phyloP scores from a whole-genome alignment of 2,113 vertebrate species.

The Pterocles burchelli region DNA sequence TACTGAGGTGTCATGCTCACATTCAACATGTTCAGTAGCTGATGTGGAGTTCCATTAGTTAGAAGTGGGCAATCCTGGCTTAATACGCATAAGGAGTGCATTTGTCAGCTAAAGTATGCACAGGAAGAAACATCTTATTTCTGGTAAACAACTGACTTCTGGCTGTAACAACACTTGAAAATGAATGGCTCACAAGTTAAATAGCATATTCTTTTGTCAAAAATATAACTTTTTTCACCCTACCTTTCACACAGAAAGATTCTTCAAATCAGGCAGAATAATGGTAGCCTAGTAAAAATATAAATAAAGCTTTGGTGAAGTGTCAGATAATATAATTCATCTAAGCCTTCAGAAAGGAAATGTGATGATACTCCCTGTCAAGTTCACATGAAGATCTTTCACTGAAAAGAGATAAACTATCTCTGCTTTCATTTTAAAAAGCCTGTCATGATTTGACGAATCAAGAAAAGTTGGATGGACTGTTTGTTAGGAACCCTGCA shows the following conservation, averaged over 20 bases:
- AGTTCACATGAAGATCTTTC: background rate
- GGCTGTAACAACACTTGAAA: background rate
- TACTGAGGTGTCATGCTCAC: background rate
- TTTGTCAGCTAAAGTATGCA: background rate
- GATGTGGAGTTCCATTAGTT: background rate
- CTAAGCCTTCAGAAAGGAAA: background rate
- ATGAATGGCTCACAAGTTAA: background rate
- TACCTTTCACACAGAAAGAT: background rate
- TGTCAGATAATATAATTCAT: background rate
- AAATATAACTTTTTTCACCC: background rate
- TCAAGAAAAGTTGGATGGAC: background rate
- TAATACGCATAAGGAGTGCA: background rate
- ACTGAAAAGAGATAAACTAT: background rate
- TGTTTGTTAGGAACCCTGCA: background rate
- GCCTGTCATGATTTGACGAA: background rate
- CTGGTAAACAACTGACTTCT: background rate
- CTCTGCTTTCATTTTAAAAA: background rate
- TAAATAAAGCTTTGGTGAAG: background rate
- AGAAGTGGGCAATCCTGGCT: background rate
- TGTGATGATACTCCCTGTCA: background rate
- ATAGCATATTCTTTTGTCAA: no score
- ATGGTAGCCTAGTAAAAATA: background rate
- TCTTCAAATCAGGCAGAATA: background rate
- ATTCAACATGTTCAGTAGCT: background rate
- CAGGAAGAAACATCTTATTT: background rate